Evolutionary conservation across 2,888 invertebrate genomes (phyloP), one percentile per base, ranked within the genome.

Genomic region (Frankliniella intonsa): DNA sequence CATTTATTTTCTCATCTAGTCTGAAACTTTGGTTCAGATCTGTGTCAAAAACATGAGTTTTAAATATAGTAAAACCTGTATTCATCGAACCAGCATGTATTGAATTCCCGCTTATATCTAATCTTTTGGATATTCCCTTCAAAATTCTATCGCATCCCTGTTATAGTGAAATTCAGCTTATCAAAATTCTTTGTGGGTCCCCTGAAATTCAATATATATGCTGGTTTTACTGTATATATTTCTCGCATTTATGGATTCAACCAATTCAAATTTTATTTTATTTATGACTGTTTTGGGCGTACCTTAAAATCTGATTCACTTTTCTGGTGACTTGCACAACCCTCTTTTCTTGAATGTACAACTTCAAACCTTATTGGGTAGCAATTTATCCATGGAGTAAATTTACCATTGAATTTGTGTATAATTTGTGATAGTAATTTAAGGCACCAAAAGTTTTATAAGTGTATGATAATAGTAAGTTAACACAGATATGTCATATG

Each of bases 381-480:
- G 62, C 19, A 17, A 19, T 62, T 62, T 10, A 17, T n/a, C 62
- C 17, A 62, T 19, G 19, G 14, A n/a, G 17, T 17, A 62, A 62
- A 62, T 76, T 8, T 76, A 25, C 22, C 25, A 25, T 25, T 22
- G 22, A 22, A 76, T 25, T 25, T 55, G 11, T 25, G 69, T 76
- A 22, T 76, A 76, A 76, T 76, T 76, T 76, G 69, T 76, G 69
- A 76, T 76, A 76, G 69, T 76, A 25, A 0, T 76, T 22, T 76
- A 76, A 76, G 69, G 12, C 25, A 76, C 69, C 12, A 25, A 76
- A 76, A 11, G 12, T 22, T 8, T 76, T 25, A 25, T 76, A 76
- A 76, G 69, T 76, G 69, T 76, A 22, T 76, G 25, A 76, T 12
- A 7, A 76, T 12, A 76, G n/a, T 76, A 25, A 22, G 11, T 25